Evolutionary conservation across 2,888 invertebrate genomes (phyloP), one percentile per base, ranked within the genome.

Genomic region (Acronicta alni): DNA sequence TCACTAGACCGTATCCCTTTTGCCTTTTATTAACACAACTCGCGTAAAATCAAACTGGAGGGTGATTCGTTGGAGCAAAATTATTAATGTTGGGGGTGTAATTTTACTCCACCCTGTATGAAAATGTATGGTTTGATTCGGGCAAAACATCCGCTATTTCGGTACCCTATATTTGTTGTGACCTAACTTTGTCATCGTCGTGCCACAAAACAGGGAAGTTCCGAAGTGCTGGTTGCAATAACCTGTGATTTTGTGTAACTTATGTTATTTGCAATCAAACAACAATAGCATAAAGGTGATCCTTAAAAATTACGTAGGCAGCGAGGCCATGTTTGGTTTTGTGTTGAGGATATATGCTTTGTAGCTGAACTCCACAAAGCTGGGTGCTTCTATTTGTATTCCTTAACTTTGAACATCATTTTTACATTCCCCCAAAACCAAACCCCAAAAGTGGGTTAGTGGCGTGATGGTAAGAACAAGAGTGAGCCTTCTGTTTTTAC

Each of bases 1-100:
- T 69, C 76, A 75, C 76, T 75, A 75, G 56, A 55, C 38, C 66
- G 59, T 61, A 66, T 71, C 67, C 68, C 67, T 76, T 79, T 78
- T 79, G 75, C 75, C 69, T 81, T 82, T 76, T 76, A 73, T 72
- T 75, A 77, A 80, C 72, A 81, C 66, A 60, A 66, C 70, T 74
- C 67, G 64, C 68, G 78, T 72, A 71, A 81, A 80, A 82, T 82
- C 77, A 76, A 80, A 77, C 73, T 70, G 64, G 70, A 74, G 70
- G 69, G 67, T 62, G 73, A 79, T 75, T 75, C 71, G 71, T 61
- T 78, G 67, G 64, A 69, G 75, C 59, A 70, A 79, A 81, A 82
- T 79, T 84, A 80, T 82, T 82, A 80, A 84, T 83, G 82, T 75
- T 44, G 52, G 59, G 59, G 72, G 73, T 69, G 74, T 55, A 62